phyloP scores from a whole-genome alignment of 2,888 invertebrate species.

The Anoplius nigerrimus region DNA sequence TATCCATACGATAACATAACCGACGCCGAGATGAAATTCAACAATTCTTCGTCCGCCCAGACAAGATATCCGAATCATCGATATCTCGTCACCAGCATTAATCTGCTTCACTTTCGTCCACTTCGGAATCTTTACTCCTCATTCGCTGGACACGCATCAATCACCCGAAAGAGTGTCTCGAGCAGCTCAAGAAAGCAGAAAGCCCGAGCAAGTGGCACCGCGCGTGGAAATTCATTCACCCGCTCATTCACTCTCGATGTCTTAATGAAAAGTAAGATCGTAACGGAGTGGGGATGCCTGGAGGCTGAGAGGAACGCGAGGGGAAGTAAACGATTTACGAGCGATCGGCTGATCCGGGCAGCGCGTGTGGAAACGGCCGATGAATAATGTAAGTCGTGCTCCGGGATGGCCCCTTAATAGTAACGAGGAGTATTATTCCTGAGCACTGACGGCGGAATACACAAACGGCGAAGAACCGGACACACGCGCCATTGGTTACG shows the following conservation, averaged over 20 bases:
- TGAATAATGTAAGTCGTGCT: conserved; percentile 55
- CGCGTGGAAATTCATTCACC: conserved; percentile 49
- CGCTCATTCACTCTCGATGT: conserved; percentile 46
- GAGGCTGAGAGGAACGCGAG: background rate
- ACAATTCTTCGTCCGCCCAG: no score
- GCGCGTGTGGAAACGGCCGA: conserved; percentile 33
- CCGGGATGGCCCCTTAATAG: conserved; percentile 44
- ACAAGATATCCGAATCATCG: no score
- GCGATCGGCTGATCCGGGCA: conserved; percentile 27
- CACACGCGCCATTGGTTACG: conserved; percentile 2
- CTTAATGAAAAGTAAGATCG: conserved; percentile 53
- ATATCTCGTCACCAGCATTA: no score
- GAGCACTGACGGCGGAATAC: conserved; percentile 22
- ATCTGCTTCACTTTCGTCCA: no score
- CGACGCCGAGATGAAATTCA: no score
- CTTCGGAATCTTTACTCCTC: no score
- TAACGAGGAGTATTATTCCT: conserved; percentile 40
- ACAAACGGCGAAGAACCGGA: conserved; percentile 14
- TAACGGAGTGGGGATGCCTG: conserved; percentile 1
- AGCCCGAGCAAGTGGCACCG: no score
- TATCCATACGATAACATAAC: no score
- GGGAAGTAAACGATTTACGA: conserved; percentile 20
- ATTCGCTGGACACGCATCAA: no score
- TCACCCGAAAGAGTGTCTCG: no score
- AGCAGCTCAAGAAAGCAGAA: no score